Percentiles rank a stretch among this genome's conserved stretches.
Evolutionary conservation across 2,888 invertebrate species (phyloP).

Genomic region (Acrocyrtus sp.): DNA sequence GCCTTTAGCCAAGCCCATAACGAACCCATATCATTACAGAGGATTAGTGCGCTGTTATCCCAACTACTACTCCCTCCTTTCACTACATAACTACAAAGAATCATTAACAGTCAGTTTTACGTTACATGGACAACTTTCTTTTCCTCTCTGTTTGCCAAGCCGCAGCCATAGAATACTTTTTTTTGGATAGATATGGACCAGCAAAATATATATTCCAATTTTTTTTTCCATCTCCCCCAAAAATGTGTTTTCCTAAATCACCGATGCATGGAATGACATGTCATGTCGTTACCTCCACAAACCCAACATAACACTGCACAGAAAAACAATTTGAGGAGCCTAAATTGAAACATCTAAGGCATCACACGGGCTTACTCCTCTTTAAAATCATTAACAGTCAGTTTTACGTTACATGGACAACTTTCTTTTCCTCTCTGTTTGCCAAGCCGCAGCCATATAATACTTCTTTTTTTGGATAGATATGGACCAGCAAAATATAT

Average conservation of each 20-base stretch:
- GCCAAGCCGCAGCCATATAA: not conserved
- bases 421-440: slow-evolving; percentile 14
- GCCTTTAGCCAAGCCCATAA: slow-evolving; percentile 4
- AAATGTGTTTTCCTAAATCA: not conserved
- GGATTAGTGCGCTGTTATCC: slow-evolving; percentile 29
- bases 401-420: slow-evolving; percentile 12
- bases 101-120: not conserved
- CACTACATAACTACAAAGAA: too few species aligned
- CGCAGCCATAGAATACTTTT: not conserved
- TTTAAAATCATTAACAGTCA: slow-evolving; percentile 5
- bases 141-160: not conserved
- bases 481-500: not conserved
- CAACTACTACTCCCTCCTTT: not conserved
- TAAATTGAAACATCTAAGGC: slow-evolving; percentile 30
- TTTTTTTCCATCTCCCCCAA: too few species aligned
- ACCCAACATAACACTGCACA: not conserved
- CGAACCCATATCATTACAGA: slow-evolving; percentile 14
- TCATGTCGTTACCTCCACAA: not conserved
- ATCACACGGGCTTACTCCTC: slow-evolving; percentile 7
- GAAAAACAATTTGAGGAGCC: not conserved
- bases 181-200: not conserved
- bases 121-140: slow-evolving; percentile 24
- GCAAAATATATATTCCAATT: not conserved
- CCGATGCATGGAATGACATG: not conserved
- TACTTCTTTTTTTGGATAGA: not conserved